These are phyloP conservation scores for Platypus cylindrus DNA, from an alignment of 2,888 invertebrate species.

Conservation along the genomic window DNA sequence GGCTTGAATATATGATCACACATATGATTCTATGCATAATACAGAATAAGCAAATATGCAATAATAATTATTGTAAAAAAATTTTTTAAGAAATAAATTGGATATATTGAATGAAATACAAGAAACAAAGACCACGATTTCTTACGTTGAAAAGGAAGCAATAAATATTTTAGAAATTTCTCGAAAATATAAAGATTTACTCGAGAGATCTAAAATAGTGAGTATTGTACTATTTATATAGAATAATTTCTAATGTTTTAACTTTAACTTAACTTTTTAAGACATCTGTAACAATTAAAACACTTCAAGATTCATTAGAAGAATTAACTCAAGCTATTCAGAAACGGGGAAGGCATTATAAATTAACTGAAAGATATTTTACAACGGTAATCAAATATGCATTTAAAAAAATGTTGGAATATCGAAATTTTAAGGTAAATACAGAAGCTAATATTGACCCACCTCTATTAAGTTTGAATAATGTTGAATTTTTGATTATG, in stretches of 20 bases:
- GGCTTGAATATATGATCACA: too few species aligned
- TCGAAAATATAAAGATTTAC: conserved; percentile 25
- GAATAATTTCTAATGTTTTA: background rate
- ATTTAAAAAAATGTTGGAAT: conserved; percentile 43
- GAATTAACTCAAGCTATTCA: conserved; percentile 24
- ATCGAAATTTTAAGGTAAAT: conserved; percentile 44
- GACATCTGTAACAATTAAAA: conserved; percentile 24
- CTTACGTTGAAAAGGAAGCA: conserved; percentile 33
- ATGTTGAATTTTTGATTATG: too few species aligned
- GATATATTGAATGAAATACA: conserved; percentile 33
- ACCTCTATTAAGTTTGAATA: too few species aligned
- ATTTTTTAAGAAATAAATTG: too few species aligned
- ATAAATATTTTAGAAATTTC: conserved; percentile 24
- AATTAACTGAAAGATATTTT: conserved; percentile 32
- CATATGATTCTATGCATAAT: too few species aligned
- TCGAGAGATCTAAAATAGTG: conserved; percentile 24
- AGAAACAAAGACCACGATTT: conserved; percentile 35
- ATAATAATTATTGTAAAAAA: too few species aligned
- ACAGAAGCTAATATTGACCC: too few species aligned
- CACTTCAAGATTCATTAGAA: conserved; percentile 20
- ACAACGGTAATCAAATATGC: conserved; percentile 32
- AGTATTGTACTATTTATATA: background rate
- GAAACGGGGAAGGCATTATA: conserved; percentile 29
- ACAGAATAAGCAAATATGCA: too few species aligned
- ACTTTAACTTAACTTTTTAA: conserved; percentile 8